These are phyloP conservation scores for Bruchidius siliquastri DNA, from an alignment of 2,888 invertebrate species.

Conservation along the genomic window DNA sequence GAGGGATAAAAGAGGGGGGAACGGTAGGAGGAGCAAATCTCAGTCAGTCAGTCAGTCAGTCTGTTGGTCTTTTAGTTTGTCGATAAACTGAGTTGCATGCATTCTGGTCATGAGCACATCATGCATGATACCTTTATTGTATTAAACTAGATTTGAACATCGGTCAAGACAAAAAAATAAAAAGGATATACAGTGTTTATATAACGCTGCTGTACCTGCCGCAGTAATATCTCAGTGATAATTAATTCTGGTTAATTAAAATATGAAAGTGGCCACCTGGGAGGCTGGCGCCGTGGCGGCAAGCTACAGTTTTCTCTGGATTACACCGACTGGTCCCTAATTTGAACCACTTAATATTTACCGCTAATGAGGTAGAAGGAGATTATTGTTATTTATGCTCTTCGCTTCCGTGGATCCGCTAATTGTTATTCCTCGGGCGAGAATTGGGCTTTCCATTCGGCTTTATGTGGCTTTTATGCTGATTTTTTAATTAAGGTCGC, in stretches of 20 bases:
- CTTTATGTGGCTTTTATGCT: slow-evolving; percentile 35
- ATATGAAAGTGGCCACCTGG: slow-evolving; percentile 43
- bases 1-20: too few species aligned
- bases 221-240: slow-evolving; percentile 38
- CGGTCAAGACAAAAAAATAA: too few species aligned
- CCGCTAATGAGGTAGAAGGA: slow-evolving; percentile 41
- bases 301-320: slow-evolving; percentile 41
- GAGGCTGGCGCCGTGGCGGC: slow-evolving; percentile 35
- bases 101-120: too few species aligned
- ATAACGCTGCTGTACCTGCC: slow-evolving; percentile 7
- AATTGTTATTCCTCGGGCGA: slow-evolving; percentile 40
- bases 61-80: too few species aligned
- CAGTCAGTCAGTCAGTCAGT: too few species aligned
- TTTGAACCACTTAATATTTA: slow-evolving; percentile 42
- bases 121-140: too few species aligned
- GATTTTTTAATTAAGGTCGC: slow-evolving; percentile 40
- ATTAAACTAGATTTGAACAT: too few species aligned
- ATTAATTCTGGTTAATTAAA: slow-evolving; percentile 45
- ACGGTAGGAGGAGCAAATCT: too few species aligned
- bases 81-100: too few species aligned
- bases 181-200: too few species aligned
- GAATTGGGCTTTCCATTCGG: slow-evolving; percentile 35
- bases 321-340: slow-evolving; percentile 39
- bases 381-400: slow-evolving; percentile 45
- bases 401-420: slow-evolving; percentile 35